phyloP scores from a whole-genome alignment of 2,888 invertebrate species.

The Smittia sp. region DNA sequence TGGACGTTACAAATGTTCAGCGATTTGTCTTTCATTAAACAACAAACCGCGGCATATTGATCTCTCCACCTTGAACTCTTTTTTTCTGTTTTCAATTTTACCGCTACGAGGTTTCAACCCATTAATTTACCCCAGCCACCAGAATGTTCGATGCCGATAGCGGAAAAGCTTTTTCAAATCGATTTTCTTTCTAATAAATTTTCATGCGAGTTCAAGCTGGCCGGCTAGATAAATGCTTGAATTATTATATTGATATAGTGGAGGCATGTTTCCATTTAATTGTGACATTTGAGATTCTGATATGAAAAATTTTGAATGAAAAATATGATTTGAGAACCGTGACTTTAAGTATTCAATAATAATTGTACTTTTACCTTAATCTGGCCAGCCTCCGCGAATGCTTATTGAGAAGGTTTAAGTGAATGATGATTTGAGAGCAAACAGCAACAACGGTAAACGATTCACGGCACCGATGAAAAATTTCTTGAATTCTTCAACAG shows the following conservation, averaged over 20 bases:
- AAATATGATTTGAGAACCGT: too few relatives aligned
- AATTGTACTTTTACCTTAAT: too few relatives aligned
- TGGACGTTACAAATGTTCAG: not conserved
- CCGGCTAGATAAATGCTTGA: not conserved
- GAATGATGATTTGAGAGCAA: too few relatives aligned
- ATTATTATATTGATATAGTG: too few relatives aligned
- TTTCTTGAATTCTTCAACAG: not conserved
- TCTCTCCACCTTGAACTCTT: constrained; percentile 36
- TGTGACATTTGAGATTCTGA: too few relatives aligned
- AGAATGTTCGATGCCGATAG: not conserved
- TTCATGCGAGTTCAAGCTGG: not conserved
- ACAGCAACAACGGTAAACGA: too few relatives aligned
- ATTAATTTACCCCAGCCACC: not conserved
- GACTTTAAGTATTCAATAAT: too few relatives aligned
- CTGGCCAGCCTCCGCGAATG: too few relatives aligned
- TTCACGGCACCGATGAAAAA: too few relatives aligned
- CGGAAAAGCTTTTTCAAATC: not conserved
- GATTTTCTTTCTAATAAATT: constrained; percentile 12
- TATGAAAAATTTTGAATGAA: too few relatives aligned
- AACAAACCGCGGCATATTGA: constrained; percentile 7
- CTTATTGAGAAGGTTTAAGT: too few relatives aligned
- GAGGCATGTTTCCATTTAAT: too few relatives aligned
- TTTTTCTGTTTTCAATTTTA: not conserved
- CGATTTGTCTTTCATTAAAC: not conserved
- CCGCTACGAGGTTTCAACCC: not conserved